Base-by-base conservation (phyloP, 2,888 invertebrate species). In the Luperina testacea region DNA sequence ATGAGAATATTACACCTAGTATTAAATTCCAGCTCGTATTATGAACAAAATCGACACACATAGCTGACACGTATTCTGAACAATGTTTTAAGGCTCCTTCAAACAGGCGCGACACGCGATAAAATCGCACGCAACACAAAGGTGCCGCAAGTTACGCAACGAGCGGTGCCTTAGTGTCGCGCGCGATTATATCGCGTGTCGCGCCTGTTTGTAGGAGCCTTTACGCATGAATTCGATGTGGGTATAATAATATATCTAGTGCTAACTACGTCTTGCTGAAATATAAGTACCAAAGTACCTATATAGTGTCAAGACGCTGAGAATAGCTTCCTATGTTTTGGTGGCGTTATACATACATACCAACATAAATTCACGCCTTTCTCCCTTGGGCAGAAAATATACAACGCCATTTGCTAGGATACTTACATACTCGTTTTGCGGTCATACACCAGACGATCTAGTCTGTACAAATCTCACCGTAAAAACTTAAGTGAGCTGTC, bases 1-100 rank as follows among this genome's bases (percentile, higher is more conserved):
- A 27, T 38, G 32, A 61, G 64, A 83, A 71, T 45, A 71, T 68
- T 48, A 51, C 20, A 71, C 8, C 4, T 51, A 17, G 38, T 69
- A 81, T 75, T 72, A 45, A 73, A 85, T 82, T 86, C 32, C 38
- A 77, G 38, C 48, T 72, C 32, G 11, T 11, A 72, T 20, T 65
- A 42, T 48, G 42, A 53, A 59, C 57, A 53, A 64, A 63, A 42
- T 72, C 27, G 24, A 45, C 15, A 59, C 68, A 27, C 7, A 9
- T 73, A 24, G 32, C n/a, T 27, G 57, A 48, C 15, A 32, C 32
- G 20, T 78, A n/a, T 63, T 38, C 70, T n/a, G 27, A 61, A 48
- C 15, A 59, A 53, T 61, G 6, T 45, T 65, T 48, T 61, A 57
- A n/a, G n/a, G n/a, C n/a, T n/a, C n/a, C n/a, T n/a, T n/a, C n/a